Conservation (phyloP, 2,113 vertebrate genomes). For the Dendropsophus ebraccatus region DNA sequence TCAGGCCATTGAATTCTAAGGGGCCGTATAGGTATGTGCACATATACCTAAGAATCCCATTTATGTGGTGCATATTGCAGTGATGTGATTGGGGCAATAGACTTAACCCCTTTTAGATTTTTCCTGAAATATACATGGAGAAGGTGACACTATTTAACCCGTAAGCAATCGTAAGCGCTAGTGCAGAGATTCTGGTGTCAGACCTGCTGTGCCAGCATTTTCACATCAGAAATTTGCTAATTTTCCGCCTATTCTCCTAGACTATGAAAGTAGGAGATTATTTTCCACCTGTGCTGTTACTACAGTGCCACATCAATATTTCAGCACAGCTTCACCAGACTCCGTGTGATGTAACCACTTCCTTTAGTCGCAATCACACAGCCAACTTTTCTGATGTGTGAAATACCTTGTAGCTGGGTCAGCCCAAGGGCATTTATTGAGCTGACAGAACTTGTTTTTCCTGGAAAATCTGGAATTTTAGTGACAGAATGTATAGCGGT, state of each 20-base stretch:
- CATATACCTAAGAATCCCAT: too few relatives aligned
- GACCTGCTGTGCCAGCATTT: neutral
- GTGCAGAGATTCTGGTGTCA: neutral
- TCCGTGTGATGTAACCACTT: neutral
- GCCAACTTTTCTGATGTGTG: slow-evolving; percentile 15
- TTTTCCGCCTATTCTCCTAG: neutral
- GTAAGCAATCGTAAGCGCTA: neutral
- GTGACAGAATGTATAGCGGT: slow-evolving; percentile 8
- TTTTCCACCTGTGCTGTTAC: slow-evolving; percentile 10
- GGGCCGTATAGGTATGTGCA: too few relatives aligned
- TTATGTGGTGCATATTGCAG: too few relatives aligned
- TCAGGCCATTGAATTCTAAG: too few relatives aligned
- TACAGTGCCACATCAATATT: slow-evolving; percentile 18
- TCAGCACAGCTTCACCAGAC: slow-evolving; percentile 8
- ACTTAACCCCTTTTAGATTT: neutral
- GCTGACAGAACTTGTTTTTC: slow-evolving; percentile 6
- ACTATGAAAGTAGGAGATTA: neutral
- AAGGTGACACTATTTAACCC: too few relatives aligned
- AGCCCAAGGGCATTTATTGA: slow-evolving; percentile 18
- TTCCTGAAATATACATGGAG: neutral
- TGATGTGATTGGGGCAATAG: too few relatives aligned
- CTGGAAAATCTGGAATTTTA: slow-evolving; percentile 20
- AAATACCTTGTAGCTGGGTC: slow-evolving; percentile 40
- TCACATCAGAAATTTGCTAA: neutral
- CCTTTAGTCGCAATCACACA: slow-evolving; percentile 19